Evolutionary conservation across 2,888 invertebrate species (phyloP).

Genomic region (Furcula furcula): DNA sequence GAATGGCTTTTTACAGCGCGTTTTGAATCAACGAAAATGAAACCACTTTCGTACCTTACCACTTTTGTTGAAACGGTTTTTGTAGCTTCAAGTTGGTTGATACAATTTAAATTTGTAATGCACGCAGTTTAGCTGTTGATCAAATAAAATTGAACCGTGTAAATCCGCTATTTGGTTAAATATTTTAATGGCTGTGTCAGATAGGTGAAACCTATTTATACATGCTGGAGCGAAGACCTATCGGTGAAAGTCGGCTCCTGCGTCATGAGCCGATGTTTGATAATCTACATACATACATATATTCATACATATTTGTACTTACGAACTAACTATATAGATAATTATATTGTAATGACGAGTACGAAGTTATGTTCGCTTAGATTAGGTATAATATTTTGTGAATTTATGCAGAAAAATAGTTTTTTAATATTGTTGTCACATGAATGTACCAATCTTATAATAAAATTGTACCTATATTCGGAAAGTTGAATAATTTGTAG

Average conservation of each 20-base stretch:
- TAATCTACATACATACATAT: constrained; percentile 26
- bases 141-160: no score
- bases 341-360: constrained; percentile 71
- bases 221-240: no score
- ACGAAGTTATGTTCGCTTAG: constrained; percentile 77
- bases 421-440: constrained; percentile 82
- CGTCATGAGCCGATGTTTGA: constrained; percentile 35
- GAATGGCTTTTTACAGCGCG: no score
- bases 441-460: constrained; percentile 81
- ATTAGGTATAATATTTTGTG: constrained; percentile 78
- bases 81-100: no score
- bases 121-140: no score
- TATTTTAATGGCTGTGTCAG: constrained; percentile 64
- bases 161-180: no score
- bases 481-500: constrained; percentile 81
- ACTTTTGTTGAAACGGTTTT: no score
- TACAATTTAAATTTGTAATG: no score
- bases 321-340: constrained; percentile 74
- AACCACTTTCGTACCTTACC: no score
- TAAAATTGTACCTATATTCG: constrained; percentile 80
- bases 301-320: constrained; percentile 70
- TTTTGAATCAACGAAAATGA: no score
- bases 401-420: constrained; percentile 80
- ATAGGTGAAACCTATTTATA: constrained; percentile 54
- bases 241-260: no score